Base-by-base conservation (phyloP, 2,113 vertebrate genomes). In the Cacatua alba region DNA sequence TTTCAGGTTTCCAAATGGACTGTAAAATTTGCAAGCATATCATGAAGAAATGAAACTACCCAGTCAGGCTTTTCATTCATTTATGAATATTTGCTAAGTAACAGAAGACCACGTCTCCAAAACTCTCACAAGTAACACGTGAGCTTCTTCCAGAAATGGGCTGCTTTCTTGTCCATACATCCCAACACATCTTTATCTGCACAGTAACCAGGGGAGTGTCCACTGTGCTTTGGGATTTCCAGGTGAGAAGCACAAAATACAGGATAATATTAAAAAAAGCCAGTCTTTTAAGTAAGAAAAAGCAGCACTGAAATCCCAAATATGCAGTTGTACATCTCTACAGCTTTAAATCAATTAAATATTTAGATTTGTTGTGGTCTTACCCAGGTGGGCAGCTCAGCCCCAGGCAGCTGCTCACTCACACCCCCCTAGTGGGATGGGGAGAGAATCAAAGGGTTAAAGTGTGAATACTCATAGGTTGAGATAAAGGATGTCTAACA, bases 201-300 rank as follows among this genome's bases (percentile, higher is more conserved):
- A 37, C 0, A 1, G 0, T 8, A 41, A 37, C 43, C 29, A 43
- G 44, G 8, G 29, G 13, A 82, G 33, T 5, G 16, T 23, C 39
- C 19, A 7, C 7, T 3, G 3, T 2, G 29, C 16, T 31, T 29
- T 39, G 65, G 49, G 57, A 41, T 57, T 71, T 57, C 55, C 55
- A 65, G 51, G 67, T 23, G 24, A 82, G 21, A 85, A 60, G 39
- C 24, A 51, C 49, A 74, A 60, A 82, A 37, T 13, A 64, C 10
- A 64, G 49, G n/a, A 26, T 41, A 60, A 28, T 17, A 55, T 13
- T 31, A 51, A 62, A 39, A 21, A 63, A 55, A 63, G 33, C 10
- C 14, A 44, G 31, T 9, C 20, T 88, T 52, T 52, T 17, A 75
- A 16, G 37, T 8, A 24, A 25, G 9, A 39, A 37, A 62, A 68